Base-by-base conservation (phyloP, 2,113 vertebrate genomes). In the Nothobranchius furzeri region DNA sequence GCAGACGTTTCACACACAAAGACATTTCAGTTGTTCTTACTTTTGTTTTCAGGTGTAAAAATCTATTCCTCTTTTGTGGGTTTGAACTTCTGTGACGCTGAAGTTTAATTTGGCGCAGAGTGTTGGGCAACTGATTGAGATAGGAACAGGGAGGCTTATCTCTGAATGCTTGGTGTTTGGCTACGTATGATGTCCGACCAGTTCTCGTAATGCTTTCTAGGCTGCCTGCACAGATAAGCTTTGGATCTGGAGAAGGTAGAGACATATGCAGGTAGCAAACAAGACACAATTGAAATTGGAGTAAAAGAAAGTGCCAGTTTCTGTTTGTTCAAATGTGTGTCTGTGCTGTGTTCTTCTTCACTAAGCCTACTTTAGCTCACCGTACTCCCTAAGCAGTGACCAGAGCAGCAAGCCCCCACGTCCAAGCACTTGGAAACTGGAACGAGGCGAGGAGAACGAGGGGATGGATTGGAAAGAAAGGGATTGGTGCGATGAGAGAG, bases 141-240 rank as follows among this genome's bases (percentile, higher is more conserved):
- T 75, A 60, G 84, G 60, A 79, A 74, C 59, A 40, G 68, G 72
- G 54, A 74, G 59, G 84, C 87, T 91, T 91, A 91, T 91, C 89
- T 88, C 76, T 61, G 59, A 67, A 49, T 64, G 85, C 84, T 89
- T 68, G 81, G 68, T 89, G 83, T 79, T 75, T 10, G 83, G 67
- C 77, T 52, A 68, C 36, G 77, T 90, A 81, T 91, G 89, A 91
- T 90, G 89, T 90, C 78, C 68, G 81, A 90, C 89, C 89, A 91
- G 89, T 85, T 88, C 77, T 78, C 68, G 11, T 63, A 59, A 81
- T 70, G 83, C 80, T 87, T 80, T 64, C 80, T 86, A 60, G 75
- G 88, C 89, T 91, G 89, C 9, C 46, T 68, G 62, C 7, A 62
- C 87, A 74, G 89, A 90, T 90, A 91, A 91, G 88, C 85, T 74